phyloP scores from a whole-genome alignment of 2,888 invertebrate genomes.

The Neoaliturus tenellus region DNA sequence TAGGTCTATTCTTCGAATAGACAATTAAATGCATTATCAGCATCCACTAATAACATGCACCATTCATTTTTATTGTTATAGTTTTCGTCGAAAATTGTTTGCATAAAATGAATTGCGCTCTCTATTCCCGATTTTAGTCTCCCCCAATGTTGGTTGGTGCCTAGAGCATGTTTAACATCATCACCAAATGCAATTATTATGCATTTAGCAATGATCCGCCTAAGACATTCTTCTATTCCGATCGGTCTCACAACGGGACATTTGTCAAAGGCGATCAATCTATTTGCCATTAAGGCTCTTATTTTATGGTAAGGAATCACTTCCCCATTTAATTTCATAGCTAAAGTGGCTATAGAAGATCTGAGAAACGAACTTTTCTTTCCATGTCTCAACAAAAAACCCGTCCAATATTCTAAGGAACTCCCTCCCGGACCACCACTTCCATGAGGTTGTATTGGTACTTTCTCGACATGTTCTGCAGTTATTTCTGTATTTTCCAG shows the following conservation, averaged over 20 bases:
- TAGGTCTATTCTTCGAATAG: too few relatives aligned
- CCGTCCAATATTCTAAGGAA: neutral
- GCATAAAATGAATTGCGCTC: neutral
- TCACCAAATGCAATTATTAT: neutral
- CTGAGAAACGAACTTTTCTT: neutral
- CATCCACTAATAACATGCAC: neutral
- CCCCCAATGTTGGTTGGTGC: neutral
- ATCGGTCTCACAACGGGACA: slow-evolving; percentile 10
- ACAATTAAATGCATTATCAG: neutral
- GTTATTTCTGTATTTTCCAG: slow-evolving; percentile 5
- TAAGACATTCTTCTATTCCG: neutral
- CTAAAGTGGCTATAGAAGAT: neutral
- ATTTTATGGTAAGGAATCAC: neutral
- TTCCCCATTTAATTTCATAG: neutral
- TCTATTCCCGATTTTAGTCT: neutral
- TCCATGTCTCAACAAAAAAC: neutral
- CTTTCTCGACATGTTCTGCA: slow-evolving; percentile 17
- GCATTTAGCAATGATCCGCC: neutral
- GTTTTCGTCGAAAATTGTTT: neutral
- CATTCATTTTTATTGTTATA: neutral
- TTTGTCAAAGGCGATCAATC: slow-evolving; percentile 6
- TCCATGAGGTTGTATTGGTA: slow-evolving; percentile 12
- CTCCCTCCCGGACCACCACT: slow-evolving; percentile 12
- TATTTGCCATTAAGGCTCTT: neutral
- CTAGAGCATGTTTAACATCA: neutral